Percentiles rank a stretch among this genome's conserved stretches.
phyloP scores from a whole-genome alignment of 30 jellyfish, hydroid and myxozoan genomes.

The Phacellophora camtschatica region DNA sequence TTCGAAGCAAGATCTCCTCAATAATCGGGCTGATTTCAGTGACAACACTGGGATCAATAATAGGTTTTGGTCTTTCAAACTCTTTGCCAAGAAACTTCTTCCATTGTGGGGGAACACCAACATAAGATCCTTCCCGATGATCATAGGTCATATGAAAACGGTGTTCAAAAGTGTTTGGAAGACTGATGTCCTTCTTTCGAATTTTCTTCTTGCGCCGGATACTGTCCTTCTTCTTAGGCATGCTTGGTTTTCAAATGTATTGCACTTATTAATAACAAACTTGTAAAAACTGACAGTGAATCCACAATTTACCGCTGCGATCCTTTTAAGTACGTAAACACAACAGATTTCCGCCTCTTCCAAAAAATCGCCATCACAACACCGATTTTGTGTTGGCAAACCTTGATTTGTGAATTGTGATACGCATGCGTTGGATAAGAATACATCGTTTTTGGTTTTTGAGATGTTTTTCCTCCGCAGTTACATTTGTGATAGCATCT shows the following conservation, averaged over 20 bases:
- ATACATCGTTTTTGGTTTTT: too few species aligned
- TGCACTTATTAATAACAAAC: too few species aligned
- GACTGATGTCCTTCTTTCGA: constrained; percentile 89
- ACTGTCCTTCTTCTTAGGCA: constrained; percentile 64
- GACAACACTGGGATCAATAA: constrained; percentile 87
- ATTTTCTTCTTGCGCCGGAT: constrained; percentile 72
- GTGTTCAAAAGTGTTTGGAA: constrained; percentile 80
- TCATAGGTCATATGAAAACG: constrained; percentile 96
- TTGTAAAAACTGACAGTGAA: too few species aligned
- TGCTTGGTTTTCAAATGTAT: too few species aligned
- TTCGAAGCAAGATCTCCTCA: constrained; percentile 59
- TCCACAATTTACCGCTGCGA: neutral
- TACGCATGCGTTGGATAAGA: too few species aligned
- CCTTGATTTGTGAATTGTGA: constrained; percentile 53
- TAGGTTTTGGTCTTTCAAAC: constrained; percentile 90
- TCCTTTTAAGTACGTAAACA: neutral
- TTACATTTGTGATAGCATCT: too few species aligned
- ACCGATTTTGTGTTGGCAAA: constrained; percentile 4
- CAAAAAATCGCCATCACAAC: constrained; percentile 44
- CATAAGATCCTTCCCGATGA: constrained; percentile 86
- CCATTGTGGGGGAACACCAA: constrained; percentile 98
- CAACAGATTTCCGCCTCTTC: constrained; percentile 47
- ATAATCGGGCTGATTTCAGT: constrained; percentile 92
- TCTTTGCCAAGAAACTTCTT: constrained; percentile 88
- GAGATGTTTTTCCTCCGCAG: constrained; percentile 52